phyloP scores from a whole-genome alignment of 2,888 invertebrate species.

The Drosophila phalerata region DNA sequence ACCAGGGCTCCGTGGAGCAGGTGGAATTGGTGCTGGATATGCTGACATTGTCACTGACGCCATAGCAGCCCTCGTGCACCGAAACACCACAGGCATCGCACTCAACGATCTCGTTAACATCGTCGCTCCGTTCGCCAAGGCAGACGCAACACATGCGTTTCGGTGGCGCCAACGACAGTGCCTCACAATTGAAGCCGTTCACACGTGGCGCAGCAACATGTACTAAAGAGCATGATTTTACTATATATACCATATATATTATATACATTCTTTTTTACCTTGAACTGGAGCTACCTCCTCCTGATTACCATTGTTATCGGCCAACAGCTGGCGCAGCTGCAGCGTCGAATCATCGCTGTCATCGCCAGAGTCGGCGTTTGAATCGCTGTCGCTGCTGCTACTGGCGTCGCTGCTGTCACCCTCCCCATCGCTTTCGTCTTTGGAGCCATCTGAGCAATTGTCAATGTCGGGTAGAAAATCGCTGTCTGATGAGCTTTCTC shows the following conservation, averaged over 20 bases:
- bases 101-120: conserved; percentile 97
- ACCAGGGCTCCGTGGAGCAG: conserved; percentile 99
- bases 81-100: conserved; percentile 98
- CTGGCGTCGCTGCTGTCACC: conserved; percentile 73
- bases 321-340: conserved; percentile 74
- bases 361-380: conserved; percentile 65
- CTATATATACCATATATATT: background rate
- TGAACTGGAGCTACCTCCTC: conserved; percentile 1
- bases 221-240: background rate
- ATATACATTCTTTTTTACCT: background rate
- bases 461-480: conserved; percentile 95
- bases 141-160: conserved; percentile 96
- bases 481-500: conserved; percentile 96
- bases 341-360: conserved; percentile 81
- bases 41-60: conserved; percentile 96
- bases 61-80: conserved; percentile 99
- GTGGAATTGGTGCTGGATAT: conserved; percentile 97
- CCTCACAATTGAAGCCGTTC: conserved; percentile 46
- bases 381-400: conserved; percentile 74
- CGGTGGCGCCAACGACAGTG: conserved; percentile 86
- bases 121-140: conserved; percentile 96
- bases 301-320: conserved; percentile 57
- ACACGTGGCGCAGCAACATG: conserved; percentile 34
- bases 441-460: conserved; percentile 86
- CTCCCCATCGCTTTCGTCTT: conserved; percentile 89